Evolutionary conservation across 2,797 vertebrate species (phyloP).

Genomic region (Microctenopoma lineatum): DNA sequence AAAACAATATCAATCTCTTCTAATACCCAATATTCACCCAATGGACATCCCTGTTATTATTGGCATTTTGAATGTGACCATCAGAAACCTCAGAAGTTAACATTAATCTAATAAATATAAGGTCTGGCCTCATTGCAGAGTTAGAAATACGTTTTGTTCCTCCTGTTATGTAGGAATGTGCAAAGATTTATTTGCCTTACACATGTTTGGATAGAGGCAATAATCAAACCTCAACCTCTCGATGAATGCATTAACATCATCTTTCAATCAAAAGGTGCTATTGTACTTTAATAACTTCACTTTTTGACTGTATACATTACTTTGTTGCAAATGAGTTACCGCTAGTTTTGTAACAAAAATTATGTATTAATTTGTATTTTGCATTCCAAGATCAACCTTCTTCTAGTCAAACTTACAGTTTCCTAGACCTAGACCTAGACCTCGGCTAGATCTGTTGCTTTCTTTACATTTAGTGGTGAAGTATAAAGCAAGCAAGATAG

Average conservation of each 20-base stretch:
- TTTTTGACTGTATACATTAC: conserved; percentile 10
- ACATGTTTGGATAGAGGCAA: not conserved
- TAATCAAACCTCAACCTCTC: not conserved
- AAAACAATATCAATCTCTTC: conserved; percentile 8
- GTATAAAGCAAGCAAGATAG: too few relatives aligned
- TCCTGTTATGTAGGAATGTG: not conserved
- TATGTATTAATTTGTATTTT: not conserved
- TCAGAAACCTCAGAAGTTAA: not conserved
- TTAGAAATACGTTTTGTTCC: not conserved
- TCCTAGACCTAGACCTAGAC: too few relatives aligned
- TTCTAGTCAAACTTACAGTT: too few relatives aligned
- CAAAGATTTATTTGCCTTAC: not conserved
- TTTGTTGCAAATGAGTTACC: not conserved
- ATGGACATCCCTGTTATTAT: conserved; percentile 10
- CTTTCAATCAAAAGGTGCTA: conserved; percentile 9
- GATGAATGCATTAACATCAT: not conserved
- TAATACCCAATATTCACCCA: not conserved
- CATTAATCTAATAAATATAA: not conserved
- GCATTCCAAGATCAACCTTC: too few relatives aligned
- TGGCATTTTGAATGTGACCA: conserved; percentile 1
- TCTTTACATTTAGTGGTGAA: not conserved
- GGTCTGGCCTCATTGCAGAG: not conserved
- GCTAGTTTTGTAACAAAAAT: conserved; percentile 18
- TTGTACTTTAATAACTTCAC: conserved; percentile 8
- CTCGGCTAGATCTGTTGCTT: not conserved